A percentile compares a stretch with the other conserved stretches of the same genome.
phyloP scores from a whole-genome alignment of 1,140 invertebrate species.

The Neodiprion fabricii region DNA sequence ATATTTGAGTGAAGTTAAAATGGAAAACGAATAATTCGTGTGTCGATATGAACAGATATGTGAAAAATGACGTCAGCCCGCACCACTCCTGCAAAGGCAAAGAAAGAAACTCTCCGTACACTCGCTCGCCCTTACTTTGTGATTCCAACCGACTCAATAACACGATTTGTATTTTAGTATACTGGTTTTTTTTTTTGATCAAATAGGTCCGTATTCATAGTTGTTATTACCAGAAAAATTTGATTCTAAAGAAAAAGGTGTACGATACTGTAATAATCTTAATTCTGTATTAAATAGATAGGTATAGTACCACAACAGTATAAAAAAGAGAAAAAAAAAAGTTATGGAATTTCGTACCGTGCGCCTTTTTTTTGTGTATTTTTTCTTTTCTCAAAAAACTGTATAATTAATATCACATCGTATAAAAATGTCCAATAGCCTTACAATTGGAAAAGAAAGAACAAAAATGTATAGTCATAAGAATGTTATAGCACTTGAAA shows the following conservation, averaged over 20 bases:
- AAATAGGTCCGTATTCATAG: constrained; percentile 11
- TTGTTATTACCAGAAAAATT: neutral
- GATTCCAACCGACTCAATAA: constrained; percentile 8
- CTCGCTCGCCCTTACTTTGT: too few species aligned
- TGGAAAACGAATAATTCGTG: constrained; percentile 5
- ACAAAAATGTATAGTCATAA: too few species aligned
- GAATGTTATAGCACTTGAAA: too few species aligned
- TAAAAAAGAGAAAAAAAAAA: neutral
- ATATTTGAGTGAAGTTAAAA: constrained; percentile 24
- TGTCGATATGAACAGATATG: constrained; percentile 4
- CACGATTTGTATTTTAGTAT: neutral
- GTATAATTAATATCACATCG: neutral
- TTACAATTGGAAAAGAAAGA: too few species aligned
- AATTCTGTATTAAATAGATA: too few species aligned
- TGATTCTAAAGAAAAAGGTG: neutral
- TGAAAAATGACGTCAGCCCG: constrained; percentile 23
- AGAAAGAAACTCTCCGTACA: constrained; percentile 15
- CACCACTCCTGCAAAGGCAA: constrained; percentile 36
- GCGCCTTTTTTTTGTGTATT: neutral
- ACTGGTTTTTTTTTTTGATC: constrained; percentile 10
- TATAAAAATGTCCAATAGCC: neutral
- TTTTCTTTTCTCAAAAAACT: neutral
- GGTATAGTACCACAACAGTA: neutral
- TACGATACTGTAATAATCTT: too few species aligned
- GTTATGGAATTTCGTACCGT: neutral